Conservation (phyloP, 2,797 vertebrate genomes). For the Coregonus ussuriensis region DNA sequence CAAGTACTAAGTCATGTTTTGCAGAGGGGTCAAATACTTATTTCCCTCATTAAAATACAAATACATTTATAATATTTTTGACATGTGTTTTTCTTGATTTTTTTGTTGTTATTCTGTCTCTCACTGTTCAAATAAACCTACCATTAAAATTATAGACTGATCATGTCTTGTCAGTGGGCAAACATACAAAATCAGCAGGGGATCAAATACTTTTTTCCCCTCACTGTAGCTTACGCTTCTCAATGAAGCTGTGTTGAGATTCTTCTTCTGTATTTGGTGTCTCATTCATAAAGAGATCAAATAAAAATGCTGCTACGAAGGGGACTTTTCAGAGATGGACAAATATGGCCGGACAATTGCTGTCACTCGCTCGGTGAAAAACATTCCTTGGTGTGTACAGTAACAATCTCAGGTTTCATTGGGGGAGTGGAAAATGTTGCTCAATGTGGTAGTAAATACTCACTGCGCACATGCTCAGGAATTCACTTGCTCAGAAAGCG, state of each 20-base stretch:
- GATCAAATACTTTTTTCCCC: too few relatives aligned
- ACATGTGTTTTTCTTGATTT: too few relatives aligned
- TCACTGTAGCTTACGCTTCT: neutral
- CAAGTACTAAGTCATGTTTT: too few relatives aligned
- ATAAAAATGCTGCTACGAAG: neutral
- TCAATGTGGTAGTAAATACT: neutral
- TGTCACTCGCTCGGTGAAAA: neutral
- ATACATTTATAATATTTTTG: too few relatives aligned
- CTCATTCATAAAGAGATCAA: neutral
- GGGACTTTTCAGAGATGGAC: neutral
- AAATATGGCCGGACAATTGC: neutral
- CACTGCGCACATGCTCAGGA: neutral
- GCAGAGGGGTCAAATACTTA: too few relatives aligned
- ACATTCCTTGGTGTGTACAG: conserved; percentile 2
- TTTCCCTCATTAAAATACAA: too few relatives aligned
- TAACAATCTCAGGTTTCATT: neutral
- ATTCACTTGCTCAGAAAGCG: neutral
- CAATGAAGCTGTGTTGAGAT: neutral
- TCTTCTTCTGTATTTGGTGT: neutral
- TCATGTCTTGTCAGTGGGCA: too few relatives aligned
- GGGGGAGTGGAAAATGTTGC: neutral
- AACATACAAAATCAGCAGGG: too few relatives aligned
- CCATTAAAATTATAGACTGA: too few relatives aligned
- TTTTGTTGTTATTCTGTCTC: too few relatives aligned
- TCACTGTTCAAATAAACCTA: too few relatives aligned